A percentile compares a stretch with the other conserved stretches of the same genome.
These are phyloP conservation scores for Melanchra persicariae DNA, from an alignment of 2,888 invertebrate genomes.

Conservation along the genomic window DNA sequence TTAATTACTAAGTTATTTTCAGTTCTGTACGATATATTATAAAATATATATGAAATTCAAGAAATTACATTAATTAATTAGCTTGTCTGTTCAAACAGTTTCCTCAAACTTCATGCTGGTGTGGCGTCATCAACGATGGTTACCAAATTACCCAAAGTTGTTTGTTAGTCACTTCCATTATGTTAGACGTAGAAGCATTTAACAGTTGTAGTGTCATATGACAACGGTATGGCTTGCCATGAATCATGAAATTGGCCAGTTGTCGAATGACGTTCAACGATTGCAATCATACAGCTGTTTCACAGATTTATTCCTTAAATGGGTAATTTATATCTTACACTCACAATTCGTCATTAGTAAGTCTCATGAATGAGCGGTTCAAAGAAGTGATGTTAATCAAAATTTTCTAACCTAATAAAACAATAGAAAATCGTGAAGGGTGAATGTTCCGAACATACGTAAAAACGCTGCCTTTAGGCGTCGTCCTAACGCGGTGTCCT, in stretches of 20 bases:
- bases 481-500: too few species aligned
- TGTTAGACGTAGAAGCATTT: not conserved
- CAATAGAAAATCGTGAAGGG: too few species aligned
- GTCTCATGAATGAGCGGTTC: too few species aligned
- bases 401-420: too few species aligned
- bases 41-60: not conserved
- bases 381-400: too few species aligned
- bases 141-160: not conserved
- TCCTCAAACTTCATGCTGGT: not conserved
- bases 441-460: too few species aligned
- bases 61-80: not conserved
- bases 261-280: not conserved
- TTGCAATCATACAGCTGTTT: not conserved
- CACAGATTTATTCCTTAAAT: not conserved
- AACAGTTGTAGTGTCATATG: not conserved
- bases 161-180: conserved; percentile 17
- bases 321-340: too few species aligned
- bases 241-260: conserved; percentile 15
- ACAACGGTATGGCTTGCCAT: not conserved
- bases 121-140: not conserved
- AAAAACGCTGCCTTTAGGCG: too few species aligned
- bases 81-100: not conserved
- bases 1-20: not conserved
- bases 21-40: not conserved
- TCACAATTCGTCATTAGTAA: too few species aligned